Base-by-base conservation (phyloP, 2,888 invertebrate species). In the Zootermopsis nevadensis region DNA sequence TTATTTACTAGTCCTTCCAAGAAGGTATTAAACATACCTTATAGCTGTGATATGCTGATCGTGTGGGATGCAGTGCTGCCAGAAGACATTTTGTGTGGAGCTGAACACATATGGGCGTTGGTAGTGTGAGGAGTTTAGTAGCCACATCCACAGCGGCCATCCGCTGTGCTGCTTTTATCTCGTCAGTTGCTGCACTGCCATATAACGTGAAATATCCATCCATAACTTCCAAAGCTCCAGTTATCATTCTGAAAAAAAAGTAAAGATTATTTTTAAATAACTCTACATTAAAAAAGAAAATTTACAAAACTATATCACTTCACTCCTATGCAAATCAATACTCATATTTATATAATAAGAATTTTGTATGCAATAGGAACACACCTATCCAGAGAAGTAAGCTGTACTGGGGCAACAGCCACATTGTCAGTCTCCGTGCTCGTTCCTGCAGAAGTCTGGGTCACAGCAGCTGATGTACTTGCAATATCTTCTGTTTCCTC, bases 401-500 rank as follows among this genome's bases (percentile, higher is more conserved):
- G 89, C 66, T 92, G 93, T 53, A 90, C 88, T 31, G 89, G 89
- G 35, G 88, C 88, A 24, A 88, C 87, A 27, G 88, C 86, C 67
- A 88, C 87, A 85, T 87, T 90, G 83, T 91, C 91, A 66, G 88
- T 86, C 69, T 91, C 89, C 15, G 88, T 86, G 2, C 88, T 84
- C 27, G 87, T 86, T 24, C 88, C 87, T 4, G 86, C 84, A 6
- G 86, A 87, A 15, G 87, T 87, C 30, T 69, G 69, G n/a, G 48
- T 72, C n/a, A 72, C 55, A 31, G 82, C 69, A 24, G 67, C 53
- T 33, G 77, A 53, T 55, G 81, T 81, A 38, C 88, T 88, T n/a
- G 89, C 86, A 48, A 91, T 89, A 85, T 98, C 98, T 87, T 98
- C 98, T 15, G 93, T 94, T 87, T 99, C 98, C 88, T 99, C 98